Evolutionary conservation across 2,888 invertebrate species (phyloP).

Genomic region (Philereme vetulata): DNA sequence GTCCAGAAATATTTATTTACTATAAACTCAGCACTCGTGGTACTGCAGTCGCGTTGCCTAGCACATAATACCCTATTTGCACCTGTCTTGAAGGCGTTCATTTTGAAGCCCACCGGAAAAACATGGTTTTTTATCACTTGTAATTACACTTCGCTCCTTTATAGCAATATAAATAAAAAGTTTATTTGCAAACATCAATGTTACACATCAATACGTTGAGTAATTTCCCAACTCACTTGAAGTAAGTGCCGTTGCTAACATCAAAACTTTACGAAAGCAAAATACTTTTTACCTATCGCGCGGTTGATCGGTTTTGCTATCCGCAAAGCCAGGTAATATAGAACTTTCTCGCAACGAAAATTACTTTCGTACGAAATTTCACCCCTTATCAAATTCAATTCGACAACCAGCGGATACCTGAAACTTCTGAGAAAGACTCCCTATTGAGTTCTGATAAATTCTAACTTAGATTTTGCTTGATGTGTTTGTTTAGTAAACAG

Average conservation of each 20-base stretch:
- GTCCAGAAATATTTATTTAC: too few species aligned
- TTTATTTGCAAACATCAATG: neutral
- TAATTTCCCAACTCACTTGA: conserved; percentile 26
- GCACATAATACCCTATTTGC: too few species aligned
- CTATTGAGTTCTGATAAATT: conserved; percentile 48
- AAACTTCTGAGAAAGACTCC: conserved; percentile 52
- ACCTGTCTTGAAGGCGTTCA: too few species aligned
- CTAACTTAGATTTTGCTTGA: conserved; percentile 31
- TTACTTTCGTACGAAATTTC: conserved; percentile 58
- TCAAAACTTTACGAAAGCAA: conserved; percentile 34
- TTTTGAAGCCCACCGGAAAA: too few species aligned
- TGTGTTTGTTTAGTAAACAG: conserved; percentile 31
- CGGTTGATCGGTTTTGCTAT: conserved; percentile 48
- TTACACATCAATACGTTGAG: conserved; percentile 7
- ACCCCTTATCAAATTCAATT: conserved; percentile 64
- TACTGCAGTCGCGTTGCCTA: too few species aligned
- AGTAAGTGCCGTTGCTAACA: conserved; percentile 28
- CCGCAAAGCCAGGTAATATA: conserved; percentile 54
- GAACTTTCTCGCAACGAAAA: conserved; percentile 52
- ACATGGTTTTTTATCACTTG: too few species aligned
- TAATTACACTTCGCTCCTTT: too few species aligned
- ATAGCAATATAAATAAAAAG: neutral
- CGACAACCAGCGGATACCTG: conserved; percentile 51
- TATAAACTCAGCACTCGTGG: too few species aligned
- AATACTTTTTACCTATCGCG: conserved; percentile 50